Base-by-base conservation (phyloP, 2,888 invertebrate species). In the Chaetogeoica ovagalla region DNA sequence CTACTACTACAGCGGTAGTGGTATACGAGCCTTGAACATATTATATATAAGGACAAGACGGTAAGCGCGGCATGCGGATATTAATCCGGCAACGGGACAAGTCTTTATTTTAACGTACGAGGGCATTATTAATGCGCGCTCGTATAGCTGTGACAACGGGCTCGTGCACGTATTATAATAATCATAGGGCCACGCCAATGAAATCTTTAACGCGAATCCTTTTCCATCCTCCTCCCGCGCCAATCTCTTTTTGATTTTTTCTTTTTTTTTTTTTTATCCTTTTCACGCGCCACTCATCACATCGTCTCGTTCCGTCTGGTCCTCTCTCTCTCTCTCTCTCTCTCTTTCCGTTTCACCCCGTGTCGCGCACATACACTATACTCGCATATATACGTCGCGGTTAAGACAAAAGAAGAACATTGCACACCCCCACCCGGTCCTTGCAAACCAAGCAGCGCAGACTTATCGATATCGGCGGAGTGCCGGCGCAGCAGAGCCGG, bases 131-230 rank as follows among this genome's bases (percentile, higher is more conserved):
- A 79, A 79, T 79, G n/a, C 66, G 66, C 65, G 55, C 62, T 48
- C 79, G 39, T 63, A 30, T 30, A 30, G 30, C 30, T 30, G 69
- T 43, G 43, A 1, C n/a, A n/a, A n/a, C 43, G 43, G 7, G 43
- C 2, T 43, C 17, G n/a, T 62, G 69, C 69, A 71, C 77, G 63
- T 62, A 71, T 30, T 62, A 71, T 30, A 30, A 30, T 30, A 1
- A 79, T 79, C 79, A 63, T 71, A 79, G 79, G 79, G 70, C 70
- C 79, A 70, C 70, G 63, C 23, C 60, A 70, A 79, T 71, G 79
- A 79, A 71, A 79, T 79, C 79, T 79, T 79, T 79, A 70, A 79
- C 71, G 70, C 79, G 79, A 79, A 79, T 79, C 70, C 70, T 77
- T 77, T 77, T 70, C 63, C 48, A 7, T 48, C 48, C 48, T 11